phyloP scores from a whole-genome alignment of 2,113 vertebrate genomes.

The Muntiacus reevesi region DNA sequence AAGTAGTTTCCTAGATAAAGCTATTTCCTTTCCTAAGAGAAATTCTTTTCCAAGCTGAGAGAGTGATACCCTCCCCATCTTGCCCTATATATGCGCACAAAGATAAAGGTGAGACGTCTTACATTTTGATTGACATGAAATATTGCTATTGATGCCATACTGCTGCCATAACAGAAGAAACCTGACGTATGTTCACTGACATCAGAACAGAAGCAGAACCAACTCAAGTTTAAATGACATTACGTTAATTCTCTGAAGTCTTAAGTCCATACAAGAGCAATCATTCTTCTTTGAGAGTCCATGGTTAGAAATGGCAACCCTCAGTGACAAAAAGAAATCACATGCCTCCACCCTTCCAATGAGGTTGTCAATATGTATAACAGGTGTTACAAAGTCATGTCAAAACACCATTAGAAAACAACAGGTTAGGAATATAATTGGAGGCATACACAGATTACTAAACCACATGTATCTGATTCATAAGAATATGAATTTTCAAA shows the following conservation, averaged over 20 bases:
- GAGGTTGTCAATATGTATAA: constrained; percentile 29
- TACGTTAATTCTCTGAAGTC: constrained; percentile 31
- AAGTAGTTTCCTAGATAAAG: background rate
- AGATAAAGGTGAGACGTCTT: background rate
- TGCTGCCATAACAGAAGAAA: background rate
- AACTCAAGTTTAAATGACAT: constrained; percentile 25
- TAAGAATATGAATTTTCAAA: constrained; percentile 40
- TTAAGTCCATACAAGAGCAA: constrained; percentile 44
- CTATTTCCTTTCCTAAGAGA: background rate
- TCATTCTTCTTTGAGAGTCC: constrained; percentile 42
- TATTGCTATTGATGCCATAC: background rate
- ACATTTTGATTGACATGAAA: background rate
- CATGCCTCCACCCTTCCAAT: background rate
- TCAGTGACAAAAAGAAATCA: constrained; percentile 25
- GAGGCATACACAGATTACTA: constrained; percentile 38
- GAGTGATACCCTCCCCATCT: background rate
- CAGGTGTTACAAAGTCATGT: constrained; percentile 38
- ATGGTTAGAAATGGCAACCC: constrained; percentile 35
- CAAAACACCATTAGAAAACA: constrained; percentile 50
- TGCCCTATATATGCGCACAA: background rate
- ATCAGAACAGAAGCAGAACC: background rate
- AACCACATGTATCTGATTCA: constrained; percentile 33
- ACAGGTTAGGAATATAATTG: constrained; percentile 29
- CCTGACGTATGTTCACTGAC: background rate
- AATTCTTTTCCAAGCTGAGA: background rate